Evolutionary conservation across 2,888 invertebrate genomes (phyloP).

Genomic region (Acrocera orbiculus): DNA sequence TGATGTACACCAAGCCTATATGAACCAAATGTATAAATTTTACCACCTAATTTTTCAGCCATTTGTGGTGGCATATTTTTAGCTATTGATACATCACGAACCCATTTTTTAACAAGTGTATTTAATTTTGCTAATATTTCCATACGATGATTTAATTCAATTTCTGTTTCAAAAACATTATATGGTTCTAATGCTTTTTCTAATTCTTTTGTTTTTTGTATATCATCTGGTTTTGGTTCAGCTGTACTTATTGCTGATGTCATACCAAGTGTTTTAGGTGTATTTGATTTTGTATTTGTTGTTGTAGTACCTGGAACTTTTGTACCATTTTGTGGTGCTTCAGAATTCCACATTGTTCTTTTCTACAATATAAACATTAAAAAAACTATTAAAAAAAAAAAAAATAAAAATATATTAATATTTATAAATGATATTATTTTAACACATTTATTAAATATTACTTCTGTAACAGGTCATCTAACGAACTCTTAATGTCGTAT

Average conservation of each 20-base stretch:
- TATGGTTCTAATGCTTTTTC: slow-evolving; percentile 60
- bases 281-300: slow-evolving; percentile 7
- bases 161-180: slow-evolving; percentile 79
- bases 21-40: slow-evolving; percentile 99
- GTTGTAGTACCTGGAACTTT: neutral
- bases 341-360: no score
- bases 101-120: slow-evolving; percentile 85
- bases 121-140: slow-evolving; percentile 72
- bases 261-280: slow-evolving; percentile 47
- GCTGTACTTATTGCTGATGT: slow-evolving; percentile 88
- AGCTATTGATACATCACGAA: slow-evolving; percentile 67
- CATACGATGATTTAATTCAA: slow-evolving; percentile 79
- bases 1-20: slow-evolving; percentile 91
- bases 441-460: no score
- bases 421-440: no score
- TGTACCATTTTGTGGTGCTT: slow-evolving; percentile 10
- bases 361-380: no score
- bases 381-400: no score
- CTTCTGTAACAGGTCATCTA: no score
- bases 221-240: slow-evolving; percentile 54
- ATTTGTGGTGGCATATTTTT: slow-evolving; percentile 86
- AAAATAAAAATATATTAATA: no score
- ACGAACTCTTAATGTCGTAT: no score
- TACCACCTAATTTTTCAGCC: slow-evolving; percentile 86
- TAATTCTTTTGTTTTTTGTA: slow-evolving; percentile 50